Conservation (phyloP, 37 sponge, comb jelly and placozoan genomes). For the Cladorhizidae sp. region DNA sequence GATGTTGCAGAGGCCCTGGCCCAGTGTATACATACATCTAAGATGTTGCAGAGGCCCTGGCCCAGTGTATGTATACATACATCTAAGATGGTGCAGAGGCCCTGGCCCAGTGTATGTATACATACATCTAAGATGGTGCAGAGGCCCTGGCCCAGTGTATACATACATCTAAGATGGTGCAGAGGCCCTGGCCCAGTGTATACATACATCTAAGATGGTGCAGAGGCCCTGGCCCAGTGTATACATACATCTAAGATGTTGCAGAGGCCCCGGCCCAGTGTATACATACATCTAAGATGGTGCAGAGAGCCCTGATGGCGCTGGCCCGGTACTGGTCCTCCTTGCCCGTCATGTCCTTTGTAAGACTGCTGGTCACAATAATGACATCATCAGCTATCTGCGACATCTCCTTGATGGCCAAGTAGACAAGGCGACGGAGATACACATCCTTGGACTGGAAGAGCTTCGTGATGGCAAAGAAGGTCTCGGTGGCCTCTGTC, state of each 20-base stretch:
- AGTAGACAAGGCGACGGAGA: constrained; percentile 85
- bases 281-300: constrained; percentile 83
- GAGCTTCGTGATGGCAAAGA: constrained; percentile 94
- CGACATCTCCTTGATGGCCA: constrained; percentile 88
- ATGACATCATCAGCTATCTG: constrained; percentile 93
- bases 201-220: not conserved
- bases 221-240: not conserved
- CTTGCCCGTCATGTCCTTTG: constrained; percentile 98
- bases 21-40: no score
- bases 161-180: no score
- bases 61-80: no score
- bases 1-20: no score
- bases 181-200: no score
- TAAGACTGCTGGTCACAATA: constrained; percentile 97
- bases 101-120: no score
- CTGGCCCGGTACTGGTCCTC: constrained; percentile 91
- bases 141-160: no score
- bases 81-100: no score
- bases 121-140: no score
- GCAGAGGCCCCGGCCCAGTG: not conserved
- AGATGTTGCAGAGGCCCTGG: no score
- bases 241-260: not conserved
- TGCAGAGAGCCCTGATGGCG: constrained; percentile 90
- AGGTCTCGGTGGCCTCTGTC: constrained; percentile 93
- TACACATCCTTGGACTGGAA: constrained; percentile 93